These are phyloP conservation scores for Ecliptopera silaceata DNA, from an alignment of 2,888 invertebrate genomes.

Conservation along the genomic window DNA sequence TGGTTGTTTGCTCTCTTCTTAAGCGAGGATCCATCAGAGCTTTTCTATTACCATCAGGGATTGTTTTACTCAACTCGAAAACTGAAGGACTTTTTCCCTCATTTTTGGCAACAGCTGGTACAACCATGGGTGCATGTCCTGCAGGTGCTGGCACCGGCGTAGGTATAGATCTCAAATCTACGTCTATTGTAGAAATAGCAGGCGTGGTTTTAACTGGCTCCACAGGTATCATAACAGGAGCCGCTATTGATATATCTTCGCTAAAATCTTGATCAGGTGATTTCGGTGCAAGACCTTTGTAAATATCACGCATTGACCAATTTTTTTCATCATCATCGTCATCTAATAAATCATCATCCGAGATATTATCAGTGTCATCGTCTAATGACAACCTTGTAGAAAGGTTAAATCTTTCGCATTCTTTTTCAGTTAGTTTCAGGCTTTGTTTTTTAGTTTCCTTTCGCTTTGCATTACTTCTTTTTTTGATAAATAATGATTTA, in stretches of 20 bases:
- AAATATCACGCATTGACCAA: conserved; percentile 50
- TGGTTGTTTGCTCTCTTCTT: conserved; percentile 48
- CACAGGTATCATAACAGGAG: conserved; percentile 70
- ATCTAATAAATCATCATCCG: conserved; percentile 54
- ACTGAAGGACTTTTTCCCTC: conserved; percentile 12
- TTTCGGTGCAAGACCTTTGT: conserved; percentile 63
- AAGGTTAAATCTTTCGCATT: conserved; percentile 75
- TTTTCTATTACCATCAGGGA: conserved; percentile 28
- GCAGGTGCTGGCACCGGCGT: conserved; percentile 4
- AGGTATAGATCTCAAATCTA: conserved; percentile 65
- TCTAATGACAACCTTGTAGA: conserved; percentile 55
- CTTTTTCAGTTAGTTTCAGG: conserved; percentile 74
- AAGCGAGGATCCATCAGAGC: conserved; percentile 57
- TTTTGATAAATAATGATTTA: conserved; percentile 40
- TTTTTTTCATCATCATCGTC: conserved; percentile 38
- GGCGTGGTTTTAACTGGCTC: conserved; percentile 59
- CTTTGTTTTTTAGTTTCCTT: conserved; percentile 67
- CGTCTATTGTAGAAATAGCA: conserved; percentile 49
- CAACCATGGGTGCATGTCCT: neutral
- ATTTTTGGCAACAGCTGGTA: conserved; percentile 15
- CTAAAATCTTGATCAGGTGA: conserved; percentile 65
- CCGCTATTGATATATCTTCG: conserved; percentile 29
- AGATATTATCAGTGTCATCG: conserved; percentile 52
- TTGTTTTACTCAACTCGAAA: conserved; percentile 33
- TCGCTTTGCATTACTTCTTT: conserved; percentile 24